Evolutionary conservation across 2,797 vertebrate species (phyloP), one percentile per base, ranked within the genome.

Genomic region (Lithobates sylvaticus): DNA sequence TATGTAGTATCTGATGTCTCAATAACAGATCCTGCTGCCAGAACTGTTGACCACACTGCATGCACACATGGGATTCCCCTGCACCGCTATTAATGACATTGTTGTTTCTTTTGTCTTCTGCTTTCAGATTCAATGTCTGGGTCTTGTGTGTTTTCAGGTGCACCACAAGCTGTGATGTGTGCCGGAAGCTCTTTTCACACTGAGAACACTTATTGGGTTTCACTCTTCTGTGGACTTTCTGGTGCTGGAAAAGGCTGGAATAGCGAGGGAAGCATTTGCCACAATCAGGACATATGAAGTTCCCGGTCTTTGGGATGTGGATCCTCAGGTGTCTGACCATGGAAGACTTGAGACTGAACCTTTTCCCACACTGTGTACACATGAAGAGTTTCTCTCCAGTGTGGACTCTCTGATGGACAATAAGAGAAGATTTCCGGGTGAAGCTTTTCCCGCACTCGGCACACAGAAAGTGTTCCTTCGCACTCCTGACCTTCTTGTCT

Each of bases 291-390:
- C 85, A 86, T 10, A 64, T 74, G 32, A 32, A 32, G 74, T 86
- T 88, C 7, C 72, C 34, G 13, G 50, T 71, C 32, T 82, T 82
- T 34, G 85, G 32, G 0, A 93, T 93, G 90, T 94, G 94, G 81
- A 92, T 94, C 34, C 92, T 88, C 80, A 90, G 89, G 89, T 94
- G 94, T 3, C 92, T 89, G 0, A 93, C 93, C 54, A 94, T 89
- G 68, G 93, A 94, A 70, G 93, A 93, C 88, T 92, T 94, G 0
- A 94, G 90, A 74, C 91, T 88, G 12, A 47, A 47, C 44, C 44
- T 47, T 12, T 47, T 47, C 44, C 13, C 44, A 13, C 44, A 47
- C 44, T 47, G 44, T 47, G 44, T 47, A 47, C 44, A 47, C 12
- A 47, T 15, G 12, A 47, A 47, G 44, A 12, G 44, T 47, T 47